Evolutionary conservation across 2,888 invertebrate genomes (phyloP), one percentile per base, ranked within the genome.

Genomic region (Acheta domesticus): DNA sequence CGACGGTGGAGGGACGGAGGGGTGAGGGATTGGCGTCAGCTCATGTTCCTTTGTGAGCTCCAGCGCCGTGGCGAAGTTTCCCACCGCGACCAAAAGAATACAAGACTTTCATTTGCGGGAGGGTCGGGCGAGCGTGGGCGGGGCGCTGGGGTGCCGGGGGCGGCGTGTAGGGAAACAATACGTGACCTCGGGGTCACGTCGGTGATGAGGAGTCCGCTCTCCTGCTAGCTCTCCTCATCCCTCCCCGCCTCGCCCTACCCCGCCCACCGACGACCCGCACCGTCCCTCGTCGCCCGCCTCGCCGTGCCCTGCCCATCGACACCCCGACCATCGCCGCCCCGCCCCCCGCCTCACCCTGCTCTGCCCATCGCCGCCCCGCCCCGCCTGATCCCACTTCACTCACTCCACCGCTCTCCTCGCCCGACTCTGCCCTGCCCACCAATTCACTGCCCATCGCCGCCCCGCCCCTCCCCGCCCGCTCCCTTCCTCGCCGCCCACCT

Each of bases 241-340:
- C 23, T 23, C 77, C n/a, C n/a, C 12, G 23, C n/a, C 49, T 73
- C 48, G 48, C 62, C 36, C 48, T 21, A 20, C 62, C 36, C 50
- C 62, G 73, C 78, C 78, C 62, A 12, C 74, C 48, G 73, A 62
- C 74, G 21, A n/a, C 50, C 36, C 36, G 36, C 12, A 5, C 62
- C n/a, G 0, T n/a, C 16, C 73, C 36, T 50, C 20, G 2, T 23
- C 49, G 20, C 48, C 62, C 36, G 16, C n/a, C 49, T 73, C 36
- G 36, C 62, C 36, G 36, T 12, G 48, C 62, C 50, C 50, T 78
- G 73, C 78, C 78, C 62, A n/a, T 73, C 74, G 73, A 23, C 74
- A n/a, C 36, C 50, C 23, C 20, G 20, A 48, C 5, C 19, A n/a
- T 62, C 73, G 12, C 20, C 20, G 0, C 5, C 36, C 36, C 36